These are phyloP conservation scores for Pomacea maculata DNA, from an alignment of 1,140 invertebrate species.

Conservation along the genomic window DNA sequence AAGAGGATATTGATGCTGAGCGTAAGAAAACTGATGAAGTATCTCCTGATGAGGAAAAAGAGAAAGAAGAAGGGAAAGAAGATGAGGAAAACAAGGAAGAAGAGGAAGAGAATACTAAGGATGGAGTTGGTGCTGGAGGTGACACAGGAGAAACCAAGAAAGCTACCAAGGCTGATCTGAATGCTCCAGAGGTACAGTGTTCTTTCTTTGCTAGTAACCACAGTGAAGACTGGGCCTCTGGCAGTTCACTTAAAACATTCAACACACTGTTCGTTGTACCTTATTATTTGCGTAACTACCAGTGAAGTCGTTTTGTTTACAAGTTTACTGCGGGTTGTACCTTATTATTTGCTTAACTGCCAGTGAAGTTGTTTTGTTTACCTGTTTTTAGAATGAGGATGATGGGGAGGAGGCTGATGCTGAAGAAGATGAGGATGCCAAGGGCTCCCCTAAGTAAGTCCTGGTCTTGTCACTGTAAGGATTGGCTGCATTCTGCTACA, in stretches of 20 bases:
- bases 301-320: background rate
- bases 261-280: background rate
- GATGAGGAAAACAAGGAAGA: conserved; percentile 21
- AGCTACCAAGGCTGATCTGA: conserved; percentile 13
- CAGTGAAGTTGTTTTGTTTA: background rate
- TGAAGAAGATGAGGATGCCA: conserved; percentile 25
- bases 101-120: conserved; percentile 29
- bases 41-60: conserved; percentile 66
- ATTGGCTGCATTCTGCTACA: no score
- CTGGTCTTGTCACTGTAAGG: no score
- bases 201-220: background rate
- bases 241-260: background rate
- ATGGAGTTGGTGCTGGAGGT: conserved; percentile 28
- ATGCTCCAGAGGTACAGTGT: conserved; percentile 14
- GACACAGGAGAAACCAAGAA: conserved; percentile 18
- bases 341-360: background rate
- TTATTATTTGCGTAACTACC: background rate
- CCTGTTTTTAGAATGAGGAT: conserved; percentile 9
- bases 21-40: conserved; percentile 74
- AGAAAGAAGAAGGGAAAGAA: conserved; percentile 51
- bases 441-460: conserved; percentile 26
- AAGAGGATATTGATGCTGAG: conserved; percentile 59
- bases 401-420: conserved; percentile 30
- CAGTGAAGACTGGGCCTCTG: no score
- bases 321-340: background rate